A percentile compares a stretch with the other conserved stretches of the same genome.
These are phyloP conservation scores for Pseudomugil tenellus DNA, from an alignment of 2,797 vertebrate species.

Conservation along the genomic window DNA sequence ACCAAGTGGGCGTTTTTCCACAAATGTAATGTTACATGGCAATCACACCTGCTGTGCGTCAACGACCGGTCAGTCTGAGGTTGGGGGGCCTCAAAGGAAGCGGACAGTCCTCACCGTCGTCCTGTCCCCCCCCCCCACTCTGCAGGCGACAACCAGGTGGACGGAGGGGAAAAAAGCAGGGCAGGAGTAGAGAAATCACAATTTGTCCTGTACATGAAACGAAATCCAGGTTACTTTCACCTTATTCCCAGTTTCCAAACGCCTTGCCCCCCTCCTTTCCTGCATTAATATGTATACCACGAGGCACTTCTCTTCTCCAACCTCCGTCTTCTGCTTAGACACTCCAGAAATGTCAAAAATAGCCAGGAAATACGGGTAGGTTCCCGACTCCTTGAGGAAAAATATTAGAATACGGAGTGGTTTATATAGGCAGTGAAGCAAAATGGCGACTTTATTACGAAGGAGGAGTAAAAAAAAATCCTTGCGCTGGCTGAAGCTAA, in stretches of 20 bases:
- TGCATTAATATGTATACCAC: slow-evolving; percentile 83
- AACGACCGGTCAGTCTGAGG: slow-evolving; percentile 57
- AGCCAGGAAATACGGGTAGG: slow-evolving; percentile 55
- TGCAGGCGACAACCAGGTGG: slow-evolving; percentile 53
- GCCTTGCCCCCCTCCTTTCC: slow-evolving; percentile 67
- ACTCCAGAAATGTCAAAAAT: slow-evolving; percentile 67
- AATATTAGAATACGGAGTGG: slow-evolving; percentile 82
- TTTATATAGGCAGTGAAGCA: slow-evolving; percentile 90
- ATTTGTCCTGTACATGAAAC: slow-evolving; percentile 56
- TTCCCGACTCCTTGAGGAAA: slow-evolving; percentile 70
- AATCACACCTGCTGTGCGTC: slow-evolving; percentile 81
- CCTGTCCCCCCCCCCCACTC: slow-evolving; percentile 37
- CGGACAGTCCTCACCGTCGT: slow-evolving; percentile 61
- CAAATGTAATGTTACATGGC: slow-evolving; percentile 81
- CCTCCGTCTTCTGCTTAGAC: slow-evolving; percentile 68
- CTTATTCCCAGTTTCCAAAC: slow-evolving; percentile 72
- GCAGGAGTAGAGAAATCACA: slow-evolving; percentile 49
- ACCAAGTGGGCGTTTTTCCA: slow-evolving; percentile 75
- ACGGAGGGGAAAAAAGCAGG: slow-evolving; percentile 33
- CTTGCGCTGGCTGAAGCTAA: slow-evolving; percentile 80
- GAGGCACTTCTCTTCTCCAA: slow-evolving; percentile 78
- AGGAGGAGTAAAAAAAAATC: slow-evolving; percentile 85
- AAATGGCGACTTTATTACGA: slow-evolving; percentile 97
- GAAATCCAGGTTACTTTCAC: slow-evolving; percentile 76
- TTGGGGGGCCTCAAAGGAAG: slow-evolving; percentile 48